Evolutionary conservation across 2,113 vertebrate species (phyloP).

Genomic region (Notothenia coriiceps): DNA sequence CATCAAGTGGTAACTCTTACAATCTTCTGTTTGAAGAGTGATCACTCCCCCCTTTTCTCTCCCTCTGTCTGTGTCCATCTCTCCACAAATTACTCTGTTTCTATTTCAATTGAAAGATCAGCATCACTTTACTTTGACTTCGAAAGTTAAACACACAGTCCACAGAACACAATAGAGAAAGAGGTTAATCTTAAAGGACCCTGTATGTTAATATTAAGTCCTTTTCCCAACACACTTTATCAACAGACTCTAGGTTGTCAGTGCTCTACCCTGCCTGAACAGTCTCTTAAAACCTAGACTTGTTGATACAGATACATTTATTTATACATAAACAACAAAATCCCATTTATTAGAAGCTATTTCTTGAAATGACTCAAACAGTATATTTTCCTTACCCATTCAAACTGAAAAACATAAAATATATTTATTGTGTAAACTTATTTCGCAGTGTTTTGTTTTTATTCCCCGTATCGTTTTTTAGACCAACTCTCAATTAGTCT

Average conservation of each 20-base stretch:
- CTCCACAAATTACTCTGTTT: constrained; percentile 76
- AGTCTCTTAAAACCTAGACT: constrained; percentile 84
- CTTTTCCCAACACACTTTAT: constrained; percentile 62
- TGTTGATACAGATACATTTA: constrained; percentile 57
- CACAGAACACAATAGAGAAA: constrained; percentile 63
- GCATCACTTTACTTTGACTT: constrained; percentile 68
- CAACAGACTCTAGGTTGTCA: constrained; percentile 39
- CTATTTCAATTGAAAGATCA: constrained; percentile 73
- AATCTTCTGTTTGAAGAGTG: constrained; percentile 73
- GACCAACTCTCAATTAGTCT: constrained; percentile 9
- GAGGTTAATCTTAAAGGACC: constrained; percentile 62
- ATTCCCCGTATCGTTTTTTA: not conserved
- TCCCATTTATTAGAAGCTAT: constrained; percentile 87
- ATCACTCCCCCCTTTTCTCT: constrained; percentile 52
- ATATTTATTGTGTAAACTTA: not conserved
- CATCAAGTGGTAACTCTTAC: constrained; percentile 76
- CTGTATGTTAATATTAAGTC: constrained; percentile 74
- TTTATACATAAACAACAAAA: constrained; percentile 65
- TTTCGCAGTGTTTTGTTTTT: not conserved
- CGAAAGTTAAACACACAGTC: constrained; percentile 74
- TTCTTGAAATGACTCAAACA: not conserved
- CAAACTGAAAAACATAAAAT: not conserved
- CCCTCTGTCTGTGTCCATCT: constrained; percentile 55
- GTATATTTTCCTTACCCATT: constrained; percentile 67
- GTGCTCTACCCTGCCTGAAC: constrained; percentile 65